These are phyloP conservation scores for Leptosomus discolor DNA, from an alignment of 2,113 vertebrate species.

Conservation along the genomic window DNA sequence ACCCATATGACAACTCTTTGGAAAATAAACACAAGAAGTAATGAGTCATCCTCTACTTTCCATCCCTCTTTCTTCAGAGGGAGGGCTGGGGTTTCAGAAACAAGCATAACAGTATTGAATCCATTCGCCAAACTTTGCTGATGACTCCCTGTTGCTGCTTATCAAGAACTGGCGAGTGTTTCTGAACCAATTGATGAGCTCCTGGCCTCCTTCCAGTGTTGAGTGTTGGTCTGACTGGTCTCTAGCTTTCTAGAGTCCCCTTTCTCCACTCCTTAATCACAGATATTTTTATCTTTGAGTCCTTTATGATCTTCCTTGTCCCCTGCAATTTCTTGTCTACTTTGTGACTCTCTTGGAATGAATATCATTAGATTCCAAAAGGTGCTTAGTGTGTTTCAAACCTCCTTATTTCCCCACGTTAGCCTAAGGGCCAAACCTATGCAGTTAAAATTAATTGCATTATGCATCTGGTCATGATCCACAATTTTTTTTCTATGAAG, in stretches of 20 bases:
- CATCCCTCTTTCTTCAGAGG: not conserved
- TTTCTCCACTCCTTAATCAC: not conserved
- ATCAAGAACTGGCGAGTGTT: not conserved
- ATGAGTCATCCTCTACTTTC: not conserved
- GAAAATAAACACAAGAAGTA: not conserved
- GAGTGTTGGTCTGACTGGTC: not conserved
- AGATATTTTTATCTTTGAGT: not conserved
- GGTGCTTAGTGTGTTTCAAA: not conserved
- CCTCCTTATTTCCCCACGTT: not conserved
- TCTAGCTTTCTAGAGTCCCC: not conserved
- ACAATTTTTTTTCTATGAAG: not conserved
- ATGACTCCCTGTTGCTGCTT: not conserved
- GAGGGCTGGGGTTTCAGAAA: not conserved
- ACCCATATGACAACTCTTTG: not conserved
- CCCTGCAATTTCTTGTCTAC: not conserved
- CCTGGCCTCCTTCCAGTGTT: not conserved
- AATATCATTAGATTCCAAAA: not conserved
- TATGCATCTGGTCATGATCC: not conserved
- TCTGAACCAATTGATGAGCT: not conserved
- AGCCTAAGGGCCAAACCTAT: not conserved
- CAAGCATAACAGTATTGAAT: accelerated
- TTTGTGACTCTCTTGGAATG: not conserved
- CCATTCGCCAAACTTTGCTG: not conserved
- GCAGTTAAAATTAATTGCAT: not conserved
- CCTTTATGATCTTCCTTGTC: not conserved